These are phyloP conservation scores for Latrodectus elegans DNA, from an alignment of 2,888 invertebrate species.

Conservation along the genomic window DNA sequence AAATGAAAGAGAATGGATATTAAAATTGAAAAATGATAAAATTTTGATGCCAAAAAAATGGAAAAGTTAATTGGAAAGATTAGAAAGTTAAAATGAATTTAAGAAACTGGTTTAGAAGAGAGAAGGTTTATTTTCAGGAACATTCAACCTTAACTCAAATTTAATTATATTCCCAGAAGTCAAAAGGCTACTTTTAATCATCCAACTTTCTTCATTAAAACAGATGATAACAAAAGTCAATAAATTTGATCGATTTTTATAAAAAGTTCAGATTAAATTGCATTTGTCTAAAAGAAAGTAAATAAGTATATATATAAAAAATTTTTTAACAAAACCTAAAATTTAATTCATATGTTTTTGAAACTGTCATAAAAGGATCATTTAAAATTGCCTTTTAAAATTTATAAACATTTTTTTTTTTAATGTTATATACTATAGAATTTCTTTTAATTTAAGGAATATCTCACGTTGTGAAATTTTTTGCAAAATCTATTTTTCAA, in stretches of 20 bases:
- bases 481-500: too few relatives aligned
- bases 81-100: slow-evolving; percentile 34
- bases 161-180: not conserved
- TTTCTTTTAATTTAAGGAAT: too few relatives aligned
- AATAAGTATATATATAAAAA: too few relatives aligned
- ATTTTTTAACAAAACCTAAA: too few relatives aligned
- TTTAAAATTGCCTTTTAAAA: too few relatives aligned
- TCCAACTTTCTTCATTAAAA: not conserved
- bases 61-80: slow-evolving; percentile 53
- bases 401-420: too few relatives aligned
- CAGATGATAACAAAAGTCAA: not conserved
- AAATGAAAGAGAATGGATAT: not conserved
- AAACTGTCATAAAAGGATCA: too few relatives aligned
- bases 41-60: not conserved
- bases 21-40: slow-evolving; percentile 1
- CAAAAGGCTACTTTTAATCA: not conserved
- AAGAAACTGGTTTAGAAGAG: not conserved
- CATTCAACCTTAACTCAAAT: not conserved
- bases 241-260: not conserved
- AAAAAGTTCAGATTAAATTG: too few relatives aligned
- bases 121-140: not conserved
- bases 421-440: too few relatives aligned
- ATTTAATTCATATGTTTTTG: too few relatives aligned
- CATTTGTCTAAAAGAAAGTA: too few relatives aligned
- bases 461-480: too few relatives aligned